These are phyloP conservation scores for Rosalia funebris DNA, from an alignment of 2,888 invertebrate species.

Conservation along the genomic window DNA sequence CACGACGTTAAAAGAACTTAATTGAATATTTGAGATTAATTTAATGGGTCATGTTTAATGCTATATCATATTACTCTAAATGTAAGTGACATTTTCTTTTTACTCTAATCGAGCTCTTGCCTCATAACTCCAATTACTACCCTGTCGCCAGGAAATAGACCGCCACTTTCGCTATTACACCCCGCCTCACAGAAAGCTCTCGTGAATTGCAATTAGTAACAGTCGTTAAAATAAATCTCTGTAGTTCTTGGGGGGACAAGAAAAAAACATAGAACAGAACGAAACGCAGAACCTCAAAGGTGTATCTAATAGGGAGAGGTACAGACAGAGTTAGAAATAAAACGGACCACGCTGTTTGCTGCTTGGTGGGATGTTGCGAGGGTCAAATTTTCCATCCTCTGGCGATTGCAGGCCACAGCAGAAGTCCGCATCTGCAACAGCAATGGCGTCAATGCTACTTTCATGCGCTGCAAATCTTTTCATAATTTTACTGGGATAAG, in stretches of 20 bases:
- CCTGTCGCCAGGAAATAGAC: not conserved
- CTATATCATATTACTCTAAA: too few species aligned
- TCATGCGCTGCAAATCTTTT: constrained; percentile 1
- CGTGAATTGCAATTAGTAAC: not conserved
- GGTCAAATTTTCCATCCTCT: constrained; percentile 76
- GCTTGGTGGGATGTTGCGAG: constrained; percentile 67
- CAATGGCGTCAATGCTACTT: constrained; percentile 46
- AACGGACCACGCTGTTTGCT: constrained; percentile 72
- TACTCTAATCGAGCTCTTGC: not conserved
- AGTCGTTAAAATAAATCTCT: not conserved
- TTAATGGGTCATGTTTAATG: too few species aligned
- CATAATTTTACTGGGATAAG: too few species aligned
- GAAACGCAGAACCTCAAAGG: not conserved
- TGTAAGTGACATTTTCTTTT: too few species aligned
- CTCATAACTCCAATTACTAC: not conserved
- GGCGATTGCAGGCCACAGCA: constrained; percentile 87
- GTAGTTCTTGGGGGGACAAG: constrained; percentile 25
- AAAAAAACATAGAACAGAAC: constrained; percentile 9
- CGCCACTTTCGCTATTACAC: not conserved
- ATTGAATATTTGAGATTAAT: too few species aligned
- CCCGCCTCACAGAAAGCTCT: not conserved
- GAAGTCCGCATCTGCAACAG: constrained; percentile 89
- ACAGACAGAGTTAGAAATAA: constrained; percentile 41
- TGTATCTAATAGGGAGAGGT: constrained; percentile 4
- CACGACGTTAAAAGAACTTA: too few species aligned